Percentiles rank a stretch among this genome's conserved stretches.
Evolutionary conservation across 2,113 vertebrate species (phyloP).

Genomic region (Herpetotheres cachinnans): DNA sequence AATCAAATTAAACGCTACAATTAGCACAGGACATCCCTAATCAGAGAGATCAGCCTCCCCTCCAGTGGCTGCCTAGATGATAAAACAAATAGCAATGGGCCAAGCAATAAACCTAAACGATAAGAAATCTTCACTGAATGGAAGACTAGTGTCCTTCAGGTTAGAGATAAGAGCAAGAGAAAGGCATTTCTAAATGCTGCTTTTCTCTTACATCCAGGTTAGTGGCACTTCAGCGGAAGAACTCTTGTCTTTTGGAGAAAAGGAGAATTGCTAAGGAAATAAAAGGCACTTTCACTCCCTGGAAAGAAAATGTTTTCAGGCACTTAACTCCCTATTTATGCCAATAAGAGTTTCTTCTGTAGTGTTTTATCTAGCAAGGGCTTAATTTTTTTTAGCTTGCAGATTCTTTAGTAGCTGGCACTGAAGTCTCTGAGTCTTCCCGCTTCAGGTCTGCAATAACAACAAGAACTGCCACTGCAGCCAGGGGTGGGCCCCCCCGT

Average conservation of each 20-base stretch:
- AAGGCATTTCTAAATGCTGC: not conserved
- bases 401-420: not conserved
- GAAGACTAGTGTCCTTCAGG: not conserved
- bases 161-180: not conserved
- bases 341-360: not conserved
- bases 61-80: not conserved
- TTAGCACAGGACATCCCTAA: not conserved
- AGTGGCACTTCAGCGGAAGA: not conserved
- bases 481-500: constrained; percentile 87
- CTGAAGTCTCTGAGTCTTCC: not conserved
- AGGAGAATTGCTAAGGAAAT: not conserved
- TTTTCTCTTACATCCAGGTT: not conserved
- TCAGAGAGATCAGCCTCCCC: not conserved
- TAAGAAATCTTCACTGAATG: not conserved
- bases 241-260: not conserved
- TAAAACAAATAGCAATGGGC: not conserved
- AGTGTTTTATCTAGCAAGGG: not conserved
- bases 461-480: constrained; percentile 94
- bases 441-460: constrained; percentile 90
- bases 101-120: not conserved
- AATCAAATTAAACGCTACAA: not conserved
- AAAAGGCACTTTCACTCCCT: not conserved
- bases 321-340: not conserved
- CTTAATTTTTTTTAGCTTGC: not conserved
- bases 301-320: not conserved